These are phyloP conservation scores for Mobula birostris DNA, from an alignment of 2,113 vertebrate species.

Conservation along the genomic window DNA sequence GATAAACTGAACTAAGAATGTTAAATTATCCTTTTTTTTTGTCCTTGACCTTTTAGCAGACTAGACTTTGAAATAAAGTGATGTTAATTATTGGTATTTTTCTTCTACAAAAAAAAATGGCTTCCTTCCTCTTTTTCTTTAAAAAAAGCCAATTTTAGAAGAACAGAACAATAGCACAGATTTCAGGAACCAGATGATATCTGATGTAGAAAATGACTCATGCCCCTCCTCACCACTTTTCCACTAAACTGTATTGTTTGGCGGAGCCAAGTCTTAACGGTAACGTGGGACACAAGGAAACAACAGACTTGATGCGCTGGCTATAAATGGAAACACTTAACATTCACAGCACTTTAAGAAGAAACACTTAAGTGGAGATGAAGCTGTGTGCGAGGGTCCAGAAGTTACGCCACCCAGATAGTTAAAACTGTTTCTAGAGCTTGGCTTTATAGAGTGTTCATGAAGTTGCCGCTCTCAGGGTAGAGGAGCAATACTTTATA, in stretches of 20 bases:
- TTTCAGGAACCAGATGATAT: neutral
- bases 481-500: no score
- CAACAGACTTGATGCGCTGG: neutral
- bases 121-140: neutral
- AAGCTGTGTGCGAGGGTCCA: neutral
- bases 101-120: neutral
- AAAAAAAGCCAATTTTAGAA: neutral
- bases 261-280: neutral
- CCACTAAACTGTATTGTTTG: neutral
- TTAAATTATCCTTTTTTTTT: neutral
- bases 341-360: neutral
- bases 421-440: neutral
- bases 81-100: neutral
- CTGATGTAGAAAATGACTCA: neutral
- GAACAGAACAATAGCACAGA: neutral
- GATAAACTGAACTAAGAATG: neutral
- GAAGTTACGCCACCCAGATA: neutral
- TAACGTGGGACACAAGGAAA: neutral
- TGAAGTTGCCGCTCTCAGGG: neutral
- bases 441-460: neutral
- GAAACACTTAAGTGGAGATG: neutral
- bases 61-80: neutral
- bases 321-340: neutral
- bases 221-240: neutral
- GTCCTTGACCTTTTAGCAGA: neutral